A percentile compares a stretch with the other conserved stretches of the same genome.
Evolutionary conservation across 2,888 invertebrate genomes (phyloP).

Genomic region (Monopis laevigella): DNA sequence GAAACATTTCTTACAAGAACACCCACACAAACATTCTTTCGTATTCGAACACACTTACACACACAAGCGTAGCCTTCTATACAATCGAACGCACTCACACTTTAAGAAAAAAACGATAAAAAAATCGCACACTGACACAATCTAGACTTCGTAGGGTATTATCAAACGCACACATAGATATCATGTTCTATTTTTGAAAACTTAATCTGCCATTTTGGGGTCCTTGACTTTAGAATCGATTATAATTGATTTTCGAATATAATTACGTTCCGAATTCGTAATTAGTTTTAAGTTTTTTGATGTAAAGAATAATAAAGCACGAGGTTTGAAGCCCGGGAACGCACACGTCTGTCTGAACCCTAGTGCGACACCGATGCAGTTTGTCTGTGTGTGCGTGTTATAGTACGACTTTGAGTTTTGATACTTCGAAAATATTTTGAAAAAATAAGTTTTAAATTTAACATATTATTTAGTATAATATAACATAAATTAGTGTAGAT

Average conservation of each 20-base stretch:
- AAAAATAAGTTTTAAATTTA: conserved; percentile 15
- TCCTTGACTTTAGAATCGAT: too few species aligned
- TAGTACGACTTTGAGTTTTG: conserved; percentile 39
- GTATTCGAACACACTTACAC: conserved; percentile 22
- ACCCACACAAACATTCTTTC: conserved; percentile 18
- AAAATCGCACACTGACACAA: conserved; percentile 46
- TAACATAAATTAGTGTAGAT: too few species aligned
- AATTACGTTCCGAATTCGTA: neutral
- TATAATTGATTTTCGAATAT: too few species aligned
- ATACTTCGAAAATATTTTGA: conserved; percentile 20
- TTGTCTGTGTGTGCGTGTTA: conserved; percentile 34
- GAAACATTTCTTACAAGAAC: conserved; percentile 65
- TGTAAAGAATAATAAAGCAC: conserved; percentile 49
- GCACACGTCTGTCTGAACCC: conserved; percentile 31
- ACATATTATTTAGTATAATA: conserved; percentile 4
- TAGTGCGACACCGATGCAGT: conserved; percentile 46
- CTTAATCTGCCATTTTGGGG: too few species aligned
- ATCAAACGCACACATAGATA: neutral
- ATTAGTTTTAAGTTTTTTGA: conserved; percentile 5
- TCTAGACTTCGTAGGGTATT: neutral
- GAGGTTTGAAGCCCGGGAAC: conserved; percentile 52
- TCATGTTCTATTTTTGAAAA: too few species aligned
- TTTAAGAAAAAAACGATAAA: conserved; percentile 63
- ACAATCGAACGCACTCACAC: conserved; percentile 65
- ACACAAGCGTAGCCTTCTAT: conserved; percentile 30